Base-by-base conservation (phyloP, 1,140 invertebrate genomes). In the Polypedilum vanderplanki region DNA sequence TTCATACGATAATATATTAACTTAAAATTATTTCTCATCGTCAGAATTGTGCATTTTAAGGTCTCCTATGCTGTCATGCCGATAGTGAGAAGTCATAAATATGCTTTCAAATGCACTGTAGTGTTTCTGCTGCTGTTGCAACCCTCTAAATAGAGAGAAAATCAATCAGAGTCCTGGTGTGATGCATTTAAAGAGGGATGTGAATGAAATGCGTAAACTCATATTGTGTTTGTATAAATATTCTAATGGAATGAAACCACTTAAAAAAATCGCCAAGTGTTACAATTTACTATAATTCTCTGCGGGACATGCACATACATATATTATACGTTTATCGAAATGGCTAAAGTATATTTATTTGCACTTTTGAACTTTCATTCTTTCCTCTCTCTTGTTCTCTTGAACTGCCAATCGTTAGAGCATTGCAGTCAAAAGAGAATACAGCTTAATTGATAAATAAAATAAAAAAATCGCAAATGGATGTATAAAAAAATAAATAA, bases 61-160 rank as follows among this genome's bases (percentile, higher is more conserved):
- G 46, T 57, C 24, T 33, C n/a, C 41, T 46, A 57, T n/a, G 10
- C 46, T 57, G 46, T 57, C 46, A n/a, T n/a, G 15, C 46, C 46
- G 46, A 12, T 57, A n/a, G 46, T 12, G n/a, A 57, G 46, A 57
- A 57, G 46, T 70, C 20, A 70, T 70, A 70, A 70, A 70, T 70
- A 22, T 70, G 65, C 65, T 70, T 20, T 70, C 20, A 70, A 70
- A 70, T 70, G 65, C 65, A 70, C 65, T 70, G 65, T 20, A 33
- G 24, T 33, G 24, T 70, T 20, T 18, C 8, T 70, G 17, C 17
- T 22, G 65, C 65, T 10, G 18, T 70, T 18, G 65, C 17, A 70
- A 70, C 65, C 65, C 65, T 70, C 65, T 22, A 20, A 57, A 22
- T 70, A 18, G 46, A 57, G 46, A 57, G 46, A 22, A 17, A 70